Base-by-base conservation (phyloP, 2,888 invertebrate species). In the Linnaemya tessellans region DNA sequence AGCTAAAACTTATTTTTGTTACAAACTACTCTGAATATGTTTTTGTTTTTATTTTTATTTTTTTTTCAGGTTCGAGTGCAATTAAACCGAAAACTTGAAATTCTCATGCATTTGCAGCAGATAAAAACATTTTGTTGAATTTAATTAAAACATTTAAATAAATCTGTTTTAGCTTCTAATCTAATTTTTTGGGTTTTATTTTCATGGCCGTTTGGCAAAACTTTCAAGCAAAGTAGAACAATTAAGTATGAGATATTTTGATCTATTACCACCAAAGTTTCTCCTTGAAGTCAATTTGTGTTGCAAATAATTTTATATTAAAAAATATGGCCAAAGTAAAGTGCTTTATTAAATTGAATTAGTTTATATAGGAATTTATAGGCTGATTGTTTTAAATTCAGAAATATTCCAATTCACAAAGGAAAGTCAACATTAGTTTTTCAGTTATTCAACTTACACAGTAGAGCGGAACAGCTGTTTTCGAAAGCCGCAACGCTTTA, bases 41-140 rank as follows among this genome's bases (percentile, higher is more conserved):
- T 30, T 30, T 30, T 30, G 5, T 30, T 25, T 64, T 54, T 64
- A 13, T 46, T 41, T 25, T 51, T 46, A 1, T 30, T 35, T 68
- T 18, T 51, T 35, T 65, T 65, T 46, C 3, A 22, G 1, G 18
- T 25, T 25, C 70, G 56, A 70, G 22, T 41, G 70, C 22, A 70
- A 70, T 70, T 58, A 67, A 67, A 67, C 20, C 25, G 20, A 64
- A 75, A 77, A 82, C 43, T 71, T 49, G 22, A 54, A 62, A 54
- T 79, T 79, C 79, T 60, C 79, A 84, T 68, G 68, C n/a, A 68
- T 49, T 46, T 68, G 74, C 54, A 71, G 46, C 73, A 79, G 83
- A 84, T 64, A 62, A 62, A 74, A 56, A 3, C 41, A 84, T 84
- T 84, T 82, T 79, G 78, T 60, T 62, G 18, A 10, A 41, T 65